Evolutionary conservation across 2,797 vertebrate genomes (phyloP), one percentile per base, ranked within the genome.

Genomic region (Sebastes hubbsi): DNA sequence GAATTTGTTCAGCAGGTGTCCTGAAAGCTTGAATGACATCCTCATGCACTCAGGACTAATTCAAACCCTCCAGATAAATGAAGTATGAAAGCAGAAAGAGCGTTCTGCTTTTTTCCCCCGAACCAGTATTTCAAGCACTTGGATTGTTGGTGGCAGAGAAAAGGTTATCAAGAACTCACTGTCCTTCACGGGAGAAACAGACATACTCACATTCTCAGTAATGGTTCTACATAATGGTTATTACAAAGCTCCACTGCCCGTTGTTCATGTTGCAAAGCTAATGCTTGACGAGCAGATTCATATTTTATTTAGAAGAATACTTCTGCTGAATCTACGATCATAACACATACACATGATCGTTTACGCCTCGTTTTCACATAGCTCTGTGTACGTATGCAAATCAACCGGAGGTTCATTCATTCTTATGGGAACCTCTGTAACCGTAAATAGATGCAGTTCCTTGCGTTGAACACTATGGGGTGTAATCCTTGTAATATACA

Each of bases 1-100:
- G 56, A 82, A 86, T 91, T 83, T 92, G 78, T 91, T 89, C 80
- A 90, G 91, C 88, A 86, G 89, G 91, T 92, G 85, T 85, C 81
- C 91, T 86, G 72, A 85, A 91, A 93, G 84, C 88, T 67, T 89
- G 82, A 89, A 90, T 89, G 90, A 81, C 88, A 85, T 84, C 86
- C 88, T 89, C 89, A 90, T 88, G 83, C 85, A 87, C 90, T 92
- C 89, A 87, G 82, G 77, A 83, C 86, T 88, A 85, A 93, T 93
- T 92, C 87, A 89, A 79, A 83, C 72, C 81, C 91, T 90, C 72
- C 77, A 90, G 80, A 72, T 91, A 85, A 92, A 91, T 90, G 69
- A 88, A 84, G 79, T 85, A 87, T 79, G 83, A 89, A 89, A 84
- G 78, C 81, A 77, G 77, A 86, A 88, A 85, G 77, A 46, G 56